Percentiles rank a stretch among this genome's conserved stretches.
Conservation (phyloP, 2,113 vertebrate species). For the Lagopus muta region DNA sequence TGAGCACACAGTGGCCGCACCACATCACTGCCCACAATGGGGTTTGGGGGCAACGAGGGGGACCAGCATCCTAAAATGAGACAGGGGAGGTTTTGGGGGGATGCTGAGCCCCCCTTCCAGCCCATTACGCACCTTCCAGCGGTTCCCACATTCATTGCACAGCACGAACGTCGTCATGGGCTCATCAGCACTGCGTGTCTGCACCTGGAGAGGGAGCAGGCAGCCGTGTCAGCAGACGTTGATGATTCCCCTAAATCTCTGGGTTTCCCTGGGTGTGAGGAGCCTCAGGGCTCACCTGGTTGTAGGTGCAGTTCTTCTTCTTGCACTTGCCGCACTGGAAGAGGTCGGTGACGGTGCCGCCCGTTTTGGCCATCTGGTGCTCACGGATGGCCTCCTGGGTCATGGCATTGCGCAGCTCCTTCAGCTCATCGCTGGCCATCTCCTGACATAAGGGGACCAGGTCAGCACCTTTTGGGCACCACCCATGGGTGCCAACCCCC, state of each 20-base stretch:
- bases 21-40: background rate
- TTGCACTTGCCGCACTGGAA: constrained; percentile 95
- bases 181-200: constrained; percentile 96
- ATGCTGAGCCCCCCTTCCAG: background rate
- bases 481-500: fast-evolving
- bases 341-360: constrained; percentile 92
- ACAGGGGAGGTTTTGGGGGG: background rate
- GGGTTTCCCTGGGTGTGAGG: background rate
- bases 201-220: constrained; percentile 79
- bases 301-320: constrained; percentile 97
- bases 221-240: fast-evolving
- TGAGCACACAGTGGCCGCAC: background rate
- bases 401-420: constrained; percentile 89
- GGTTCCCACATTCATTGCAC: constrained; percentile 97
- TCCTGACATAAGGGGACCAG: constrained; percentile 77
- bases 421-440: constrained; percentile 98
- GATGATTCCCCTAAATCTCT: fast-evolving
- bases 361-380: constrained; percentile 98
- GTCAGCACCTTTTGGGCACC: background rate
- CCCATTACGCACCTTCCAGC: constrained; percentile 92
- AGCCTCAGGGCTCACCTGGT: constrained; percentile 77
- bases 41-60: background rate
- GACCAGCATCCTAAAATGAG: no score
- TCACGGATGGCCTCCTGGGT: constrained; percentile 97
- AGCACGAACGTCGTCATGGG: constrained; percentile 98